These are phyloP conservation scores for Nettapus auritus DNA, from an alignment of 2,113 vertebrate species.

Conservation along the genomic window DNA sequence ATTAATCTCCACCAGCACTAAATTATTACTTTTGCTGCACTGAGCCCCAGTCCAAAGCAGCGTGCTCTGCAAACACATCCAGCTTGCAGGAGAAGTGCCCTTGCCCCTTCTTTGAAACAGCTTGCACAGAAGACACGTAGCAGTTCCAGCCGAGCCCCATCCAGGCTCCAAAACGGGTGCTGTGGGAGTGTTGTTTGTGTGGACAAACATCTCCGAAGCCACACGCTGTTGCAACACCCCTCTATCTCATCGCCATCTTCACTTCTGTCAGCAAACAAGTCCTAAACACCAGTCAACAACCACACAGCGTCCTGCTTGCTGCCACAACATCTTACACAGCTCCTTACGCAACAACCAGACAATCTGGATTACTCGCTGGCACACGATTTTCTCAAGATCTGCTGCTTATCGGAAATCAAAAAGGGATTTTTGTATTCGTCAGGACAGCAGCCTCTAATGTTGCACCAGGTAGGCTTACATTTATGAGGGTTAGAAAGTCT, in stretches of 20 bases:
- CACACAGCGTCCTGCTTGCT: neutral
- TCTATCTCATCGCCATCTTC: neutral
- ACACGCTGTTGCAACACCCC: neutral
- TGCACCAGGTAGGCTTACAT: neutral
- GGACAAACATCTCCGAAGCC: neutral
- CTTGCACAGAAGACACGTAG: neutral
- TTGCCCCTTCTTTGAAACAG: neutral
- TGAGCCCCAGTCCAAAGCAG: neutral
- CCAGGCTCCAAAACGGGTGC: neutral
- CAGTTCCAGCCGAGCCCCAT: neutral
- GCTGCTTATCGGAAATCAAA: neutral
- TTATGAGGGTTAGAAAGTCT: neutral
- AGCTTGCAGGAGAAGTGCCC: fast-evolving
- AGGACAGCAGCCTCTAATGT: neutral
- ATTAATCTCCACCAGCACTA: neutral
- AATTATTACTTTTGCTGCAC: neutral
- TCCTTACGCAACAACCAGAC: conserved; percentile 6
- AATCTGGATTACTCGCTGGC: neutral
- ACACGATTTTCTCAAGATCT: neutral
- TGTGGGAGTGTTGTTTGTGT: neutral
- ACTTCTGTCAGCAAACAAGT: conserved; percentile 40
- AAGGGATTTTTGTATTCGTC: neutral
- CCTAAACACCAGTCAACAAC: neutral
- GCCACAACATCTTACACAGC: neutral
- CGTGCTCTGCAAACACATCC: neutral